Percentiles rank a stretch among this genome's conserved stretches.
Conservation (phyloP, 2,888 invertebrate genomes). For the Myopa testacea region DNA sequence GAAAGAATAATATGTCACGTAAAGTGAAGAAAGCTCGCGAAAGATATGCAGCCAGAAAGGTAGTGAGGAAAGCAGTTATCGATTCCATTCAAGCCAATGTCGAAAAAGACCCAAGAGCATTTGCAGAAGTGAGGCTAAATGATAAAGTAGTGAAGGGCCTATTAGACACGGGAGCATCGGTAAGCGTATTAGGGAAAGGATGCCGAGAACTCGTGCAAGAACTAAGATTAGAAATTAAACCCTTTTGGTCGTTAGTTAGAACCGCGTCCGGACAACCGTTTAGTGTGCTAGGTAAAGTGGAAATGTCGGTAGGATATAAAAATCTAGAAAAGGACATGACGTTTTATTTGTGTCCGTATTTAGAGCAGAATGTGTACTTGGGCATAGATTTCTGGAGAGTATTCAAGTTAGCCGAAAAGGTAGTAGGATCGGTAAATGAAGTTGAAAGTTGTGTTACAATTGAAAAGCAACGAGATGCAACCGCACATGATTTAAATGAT, state of each 20-base stretch:
- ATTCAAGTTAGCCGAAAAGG: constrained; percentile 34
- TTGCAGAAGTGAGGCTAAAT: background rate
- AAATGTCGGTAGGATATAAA: background rate
- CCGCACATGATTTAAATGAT: background rate
- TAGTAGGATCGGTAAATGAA: background rate
- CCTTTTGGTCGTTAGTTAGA: background rate
- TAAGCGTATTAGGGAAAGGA: constrained; percentile 29
- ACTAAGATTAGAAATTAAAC: background rate
- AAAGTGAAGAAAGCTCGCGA: too few relatives aligned
- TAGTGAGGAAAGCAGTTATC: too few relatives aligned
- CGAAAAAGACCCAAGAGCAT: constrained; percentile 6
- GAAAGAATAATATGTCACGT: too few relatives aligned
- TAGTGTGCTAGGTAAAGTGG: constrained; percentile 25
- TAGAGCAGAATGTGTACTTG: constrained; percentile 39
- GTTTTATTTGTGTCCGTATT: constrained; percentile 31
- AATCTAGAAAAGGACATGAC: background rate
- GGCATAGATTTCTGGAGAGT: constrained; percentile 43
- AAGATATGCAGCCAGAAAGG: too few relatives aligned
- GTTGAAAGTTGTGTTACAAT: background rate
- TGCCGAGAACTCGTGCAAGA: constrained; percentile 9
- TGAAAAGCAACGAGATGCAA: background rate
- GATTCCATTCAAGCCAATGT: background rate
- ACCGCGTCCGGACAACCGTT: constrained; percentile 37
- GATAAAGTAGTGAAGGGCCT: constrained; percentile 11
- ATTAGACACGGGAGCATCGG: constrained; percentile 39